These are phyloP conservation scores for Corbicula japonica DNA, from an alignment of 2,888 invertebrate species.

Conservation along the genomic window DNA sequence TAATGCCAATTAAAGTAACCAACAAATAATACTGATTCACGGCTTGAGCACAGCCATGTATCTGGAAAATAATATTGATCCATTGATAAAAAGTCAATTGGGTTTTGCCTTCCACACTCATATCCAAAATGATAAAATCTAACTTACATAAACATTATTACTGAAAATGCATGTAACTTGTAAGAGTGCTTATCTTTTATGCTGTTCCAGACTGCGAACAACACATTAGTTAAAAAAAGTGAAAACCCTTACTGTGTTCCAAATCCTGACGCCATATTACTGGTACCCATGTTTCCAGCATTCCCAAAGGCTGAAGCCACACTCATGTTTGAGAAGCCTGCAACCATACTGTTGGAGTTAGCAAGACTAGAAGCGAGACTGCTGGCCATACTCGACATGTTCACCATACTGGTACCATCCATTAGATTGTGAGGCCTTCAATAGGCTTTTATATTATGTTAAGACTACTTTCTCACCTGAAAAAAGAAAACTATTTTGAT, in stretches of 20 bases:
- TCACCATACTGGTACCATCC: conserved; percentile 51
- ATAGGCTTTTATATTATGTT: too few species aligned
- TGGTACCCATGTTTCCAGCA: conserved; percentile 41
- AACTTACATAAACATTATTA: too few species aligned
- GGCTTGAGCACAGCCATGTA: too few species aligned
- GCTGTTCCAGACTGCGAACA: not conserved
- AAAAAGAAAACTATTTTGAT: too few species aligned
- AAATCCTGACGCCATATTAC: conserved; percentile 50
- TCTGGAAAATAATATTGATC: too few species aligned
- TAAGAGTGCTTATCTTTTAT: not conserved
- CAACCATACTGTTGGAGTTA: conserved; percentile 59
- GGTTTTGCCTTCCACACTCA: too few species aligned
- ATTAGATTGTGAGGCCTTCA: conserved; percentile 26
- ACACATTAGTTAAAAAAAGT: not conserved
- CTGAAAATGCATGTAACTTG: conserved; percentile 13
- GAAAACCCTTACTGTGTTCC: conserved; percentile 46
- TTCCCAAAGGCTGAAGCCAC: conserved; percentile 52
- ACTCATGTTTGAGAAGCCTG: conserved; percentile 58
- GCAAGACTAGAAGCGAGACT: conserved; percentile 59
- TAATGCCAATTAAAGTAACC: too few species aligned
- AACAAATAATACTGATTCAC: too few species aligned
- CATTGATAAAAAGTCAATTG: too few species aligned
- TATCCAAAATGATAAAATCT: too few species aligned
- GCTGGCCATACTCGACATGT: conserved; percentile 60
- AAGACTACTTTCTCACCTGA: too few species aligned